phyloP scores from a whole-genome alignment of 2,888 invertebrate genomes.

The Apodemia mormo region DNA sequence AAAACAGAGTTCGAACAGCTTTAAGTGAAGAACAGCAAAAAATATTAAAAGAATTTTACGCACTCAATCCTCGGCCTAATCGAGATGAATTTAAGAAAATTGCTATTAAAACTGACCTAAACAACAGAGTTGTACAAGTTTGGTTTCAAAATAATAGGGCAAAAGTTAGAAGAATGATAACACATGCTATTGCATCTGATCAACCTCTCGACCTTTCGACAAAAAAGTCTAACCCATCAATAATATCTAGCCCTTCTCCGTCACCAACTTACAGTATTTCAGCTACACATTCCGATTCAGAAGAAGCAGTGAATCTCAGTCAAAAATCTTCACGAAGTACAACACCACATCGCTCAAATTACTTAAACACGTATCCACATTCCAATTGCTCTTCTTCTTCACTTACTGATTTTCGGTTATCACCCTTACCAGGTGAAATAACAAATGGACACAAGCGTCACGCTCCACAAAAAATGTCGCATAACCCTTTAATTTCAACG shows the following conservation, averaged over 20 bases:
- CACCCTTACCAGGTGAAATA: conserved; percentile 75
- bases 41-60: conserved; percentile 93
- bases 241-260: conserved; percentile 82
- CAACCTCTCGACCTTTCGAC: conserved; percentile 96
- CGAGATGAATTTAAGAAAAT: conserved; percentile 96
- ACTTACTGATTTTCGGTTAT: conserved; percentile 71
- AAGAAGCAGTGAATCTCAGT: conserved; percentile 90
- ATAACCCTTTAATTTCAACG: conserved; percentile 83
- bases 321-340: conserved; percentile 85
- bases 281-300: conserved; percentile 83
- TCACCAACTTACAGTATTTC: conserved; percentile 85
- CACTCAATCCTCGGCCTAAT: conserved; percentile 94
- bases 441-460: conserved; percentile 61
- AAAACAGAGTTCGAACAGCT: conserved; percentile 95
- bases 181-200: conserved; percentile 75
- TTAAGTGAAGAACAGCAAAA: conserved; percentile 97
- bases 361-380: conserved; percentile 79
- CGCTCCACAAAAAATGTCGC: conserved; percentile 55
- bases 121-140: conserved; percentile 92
- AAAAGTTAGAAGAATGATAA: conserved; percentile 87
- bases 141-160: conserved; percentile 99
- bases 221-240: conserved; percentile 84
- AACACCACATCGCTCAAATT: conserved; percentile 78
- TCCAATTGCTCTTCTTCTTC: conserved; percentile 83
- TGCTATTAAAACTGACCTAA: conserved; percentile 88